Percentiles rank a stretch among this genome's conserved stretches.
These are phyloP conservation scores for Dicyrtomina minuta DNA, from an alignment of 2,888 invertebrate species.

Conservation along the genomic window DNA sequence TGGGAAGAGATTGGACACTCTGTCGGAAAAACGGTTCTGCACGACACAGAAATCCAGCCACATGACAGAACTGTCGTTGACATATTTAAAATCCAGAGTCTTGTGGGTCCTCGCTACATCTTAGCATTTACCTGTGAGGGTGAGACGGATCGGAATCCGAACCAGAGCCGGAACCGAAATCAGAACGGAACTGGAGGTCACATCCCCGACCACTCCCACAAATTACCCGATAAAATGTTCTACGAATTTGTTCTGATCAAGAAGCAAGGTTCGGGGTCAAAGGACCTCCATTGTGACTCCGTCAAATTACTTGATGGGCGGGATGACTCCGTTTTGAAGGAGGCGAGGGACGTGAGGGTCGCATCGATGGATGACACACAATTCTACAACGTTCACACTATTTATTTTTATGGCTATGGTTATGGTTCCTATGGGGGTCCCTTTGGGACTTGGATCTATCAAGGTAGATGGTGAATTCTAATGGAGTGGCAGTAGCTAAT, in stretches of 20 bases:
- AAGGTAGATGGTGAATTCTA: background rate
- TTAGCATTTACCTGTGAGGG: background rate
- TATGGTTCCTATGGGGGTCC: background rate
- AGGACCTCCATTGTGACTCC: background rate
- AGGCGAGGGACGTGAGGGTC: background rate
- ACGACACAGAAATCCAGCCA: background rate
- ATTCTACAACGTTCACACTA: conserved; percentile 4
- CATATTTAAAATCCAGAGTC: background rate
- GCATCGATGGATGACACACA: background rate
- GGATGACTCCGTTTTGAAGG: background rate
- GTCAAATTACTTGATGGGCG: background rate
- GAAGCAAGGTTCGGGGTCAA: background rate
- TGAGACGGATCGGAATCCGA: background rate
- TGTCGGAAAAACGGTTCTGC: background rate
- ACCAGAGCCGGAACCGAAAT: too few species aligned
- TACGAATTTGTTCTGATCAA: conserved; percentile 6
- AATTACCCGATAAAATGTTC: background rate
- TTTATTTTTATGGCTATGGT: conserved; percentile 5
- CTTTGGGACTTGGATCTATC: conserved; percentile 7
- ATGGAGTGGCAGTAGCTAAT: too few species aligned
- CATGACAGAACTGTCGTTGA: background rate
- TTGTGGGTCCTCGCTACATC: background rate
- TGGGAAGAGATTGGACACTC: background rate
- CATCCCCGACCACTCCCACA: background rate
- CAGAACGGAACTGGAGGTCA: background rate